phyloP scores from a whole-genome alignment of 1,140 invertebrate species.

The Caerostris darwini region DNA sequence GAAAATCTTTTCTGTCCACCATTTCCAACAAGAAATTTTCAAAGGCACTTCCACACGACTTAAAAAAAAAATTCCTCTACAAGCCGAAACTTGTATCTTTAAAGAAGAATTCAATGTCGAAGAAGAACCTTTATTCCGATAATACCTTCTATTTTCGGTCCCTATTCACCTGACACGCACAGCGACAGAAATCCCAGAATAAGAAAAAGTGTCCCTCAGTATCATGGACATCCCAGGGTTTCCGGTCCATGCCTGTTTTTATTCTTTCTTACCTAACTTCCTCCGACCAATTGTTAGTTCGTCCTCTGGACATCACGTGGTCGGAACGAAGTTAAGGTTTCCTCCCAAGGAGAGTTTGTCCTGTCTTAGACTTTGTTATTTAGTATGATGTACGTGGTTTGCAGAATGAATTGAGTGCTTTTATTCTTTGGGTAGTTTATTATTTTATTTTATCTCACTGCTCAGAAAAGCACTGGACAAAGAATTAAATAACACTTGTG shows the following conservation, averaged over 20 bases:
- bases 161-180: constrained; percentile 14
- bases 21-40: no score
- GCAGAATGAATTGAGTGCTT: background rate
- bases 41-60: no score
- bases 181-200: background rate
- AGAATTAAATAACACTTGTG: background rate
- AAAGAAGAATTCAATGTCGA: background rate
- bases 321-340: constrained; percentile 36
- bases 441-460: background rate
- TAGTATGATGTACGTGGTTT: constrained; percentile 41
- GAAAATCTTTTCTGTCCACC: no score
- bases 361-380: constrained; percentile 14
- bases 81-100: constrained; percentile 10
- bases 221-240: constrained; percentile 33
- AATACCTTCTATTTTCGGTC: constrained; percentile 31
- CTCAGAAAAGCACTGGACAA: background rate
- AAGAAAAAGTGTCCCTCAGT: background rate
- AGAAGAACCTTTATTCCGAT: constrained; percentile 27
- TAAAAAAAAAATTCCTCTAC: background rate
- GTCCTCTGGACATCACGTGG: constrained; percentile 43
- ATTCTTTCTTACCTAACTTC: constrained; percentile 45
- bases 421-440: background rate
- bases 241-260: constrained; percentile 19
- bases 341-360: constrained; percentile 8
- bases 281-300: constrained; percentile 35